Percentiles rank a stretch among this genome's conserved stretches.
Conservation (phyloP, 2,888 invertebrate genomes). For the Xanthia togata region DNA sequence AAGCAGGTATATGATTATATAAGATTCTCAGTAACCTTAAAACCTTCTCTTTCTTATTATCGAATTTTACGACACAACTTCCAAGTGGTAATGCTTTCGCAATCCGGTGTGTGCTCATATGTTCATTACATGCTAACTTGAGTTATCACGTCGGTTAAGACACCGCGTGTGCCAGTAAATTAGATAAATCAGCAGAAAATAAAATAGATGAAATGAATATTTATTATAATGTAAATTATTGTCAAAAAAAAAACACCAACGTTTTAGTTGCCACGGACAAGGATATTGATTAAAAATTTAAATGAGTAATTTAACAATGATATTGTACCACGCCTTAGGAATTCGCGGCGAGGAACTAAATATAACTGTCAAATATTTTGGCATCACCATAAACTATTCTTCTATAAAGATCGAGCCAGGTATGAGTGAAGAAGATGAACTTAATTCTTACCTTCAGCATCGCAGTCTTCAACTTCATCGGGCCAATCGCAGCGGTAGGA, state of each 20-base stretch:
- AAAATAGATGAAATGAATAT: not conserved
- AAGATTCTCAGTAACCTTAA: not conserved
- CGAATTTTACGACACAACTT: slow-evolving; percentile 56
- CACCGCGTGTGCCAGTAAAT: slow-evolving; percentile 20
- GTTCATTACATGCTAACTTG: slow-evolving; percentile 33
- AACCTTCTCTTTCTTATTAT: slow-evolving; percentile 30
- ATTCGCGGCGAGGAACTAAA: too few relatives aligned
- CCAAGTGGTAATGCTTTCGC: slow-evolving; percentile 59
- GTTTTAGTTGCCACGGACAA: slow-evolving; percentile 15
- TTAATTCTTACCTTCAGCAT: slow-evolving; percentile 93
- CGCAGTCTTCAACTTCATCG: slow-evolving; percentile 94
- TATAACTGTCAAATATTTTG: not conserved
- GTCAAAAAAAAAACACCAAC: not conserved
- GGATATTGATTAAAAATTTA: slow-evolving; percentile 24
- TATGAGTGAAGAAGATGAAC: not conserved
- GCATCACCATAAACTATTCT: not conserved
- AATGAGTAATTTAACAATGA: slow-evolving; percentile 15
- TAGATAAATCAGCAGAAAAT: not conserved
- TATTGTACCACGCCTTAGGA: not conserved
- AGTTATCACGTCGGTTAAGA: slow-evolving; percentile 23
- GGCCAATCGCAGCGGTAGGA: slow-evolving; percentile 96
- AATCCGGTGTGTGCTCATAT: slow-evolving; percentile 39
- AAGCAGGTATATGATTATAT: not conserved
- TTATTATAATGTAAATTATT: not conserved
- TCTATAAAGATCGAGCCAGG: not conserved